phyloP scores from a whole-genome alignment of 2,797 vertebrate species.

The Ptychobarbus kaznakovi region DNA sequence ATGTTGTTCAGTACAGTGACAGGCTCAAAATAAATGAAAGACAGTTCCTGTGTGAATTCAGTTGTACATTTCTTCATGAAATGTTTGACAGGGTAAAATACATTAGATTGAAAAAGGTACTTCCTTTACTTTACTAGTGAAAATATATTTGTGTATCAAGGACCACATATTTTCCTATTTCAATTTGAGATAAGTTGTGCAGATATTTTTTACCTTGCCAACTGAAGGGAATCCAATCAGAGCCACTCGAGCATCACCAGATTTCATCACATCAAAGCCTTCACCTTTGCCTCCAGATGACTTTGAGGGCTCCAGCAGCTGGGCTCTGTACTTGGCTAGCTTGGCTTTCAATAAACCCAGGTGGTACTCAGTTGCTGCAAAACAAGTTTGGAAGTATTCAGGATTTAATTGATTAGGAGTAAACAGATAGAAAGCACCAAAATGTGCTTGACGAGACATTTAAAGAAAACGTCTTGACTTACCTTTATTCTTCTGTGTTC shows the following conservation, averaged over 20 bases:
- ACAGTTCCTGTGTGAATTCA: background rate
- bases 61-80: background rate
- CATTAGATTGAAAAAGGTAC: background rate
- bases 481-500: slow-evolving; percentile 99
- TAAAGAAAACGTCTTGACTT: slow-evolving; percentile 43
- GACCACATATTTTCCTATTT: background rate
- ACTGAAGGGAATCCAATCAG: slow-evolving; percentile 98
- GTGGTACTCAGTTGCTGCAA: slow-evolving; percentile 95
- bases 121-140: background rate
- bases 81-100: background rate
- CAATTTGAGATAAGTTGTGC: background rate
- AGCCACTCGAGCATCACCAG: slow-evolving; percentile 94
- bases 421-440: background rate
- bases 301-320: slow-evolving; percentile 95
- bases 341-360: slow-evolving; percentile 97
- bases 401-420: background rate
- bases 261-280: slow-evolving; percentile 99
- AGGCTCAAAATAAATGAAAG: background rate
- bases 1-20: background rate
- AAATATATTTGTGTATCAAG: background rate
- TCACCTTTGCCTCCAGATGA: slow-evolving; percentile 92
- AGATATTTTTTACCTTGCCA: slow-evolving; percentile 87
- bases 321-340: slow-evolving; percentile 95
- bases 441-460: background rate
- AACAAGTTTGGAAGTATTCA: background rate